These are phyloP conservation scores for Oncopodura yosiiana DNA, from an alignment of 1,140 invertebrate genomes.

Conservation along the genomic window DNA sequence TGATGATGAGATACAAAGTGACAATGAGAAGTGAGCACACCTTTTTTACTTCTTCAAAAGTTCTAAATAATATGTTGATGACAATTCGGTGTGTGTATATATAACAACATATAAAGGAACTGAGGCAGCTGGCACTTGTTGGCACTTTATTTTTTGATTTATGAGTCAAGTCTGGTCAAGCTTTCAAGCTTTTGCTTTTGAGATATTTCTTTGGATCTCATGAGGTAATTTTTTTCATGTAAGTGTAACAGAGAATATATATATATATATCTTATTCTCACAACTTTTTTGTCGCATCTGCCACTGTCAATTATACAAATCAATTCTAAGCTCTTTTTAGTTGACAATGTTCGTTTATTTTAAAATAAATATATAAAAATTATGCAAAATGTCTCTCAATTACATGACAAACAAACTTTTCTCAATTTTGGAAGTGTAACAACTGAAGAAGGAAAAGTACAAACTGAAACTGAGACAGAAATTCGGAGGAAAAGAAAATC, in stretches of 20 bases:
- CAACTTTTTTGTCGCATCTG: conserved; percentile 3
- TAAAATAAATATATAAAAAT: too few species aligned
- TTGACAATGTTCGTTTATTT: too few species aligned
- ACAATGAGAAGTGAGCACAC: not conserved
- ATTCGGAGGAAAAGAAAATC: too few species aligned
- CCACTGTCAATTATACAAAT: conserved; percentile 1
- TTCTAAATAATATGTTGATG: conserved; percentile 12
- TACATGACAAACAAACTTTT: too few species aligned
- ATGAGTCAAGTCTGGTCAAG: conserved; percentile 18
- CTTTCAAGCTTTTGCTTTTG: conserved; percentile 4
- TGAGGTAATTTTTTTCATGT: not conserved
- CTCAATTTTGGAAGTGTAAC: too few species aligned
- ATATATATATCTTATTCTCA: too few species aligned
- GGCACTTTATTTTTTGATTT: conserved; percentile 20
- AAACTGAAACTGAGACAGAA: too few species aligned
- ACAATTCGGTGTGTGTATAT: too few species aligned
- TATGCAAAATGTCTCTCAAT: too few species aligned
- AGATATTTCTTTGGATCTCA: not conserved
- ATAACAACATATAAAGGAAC: conserved; percentile 2
- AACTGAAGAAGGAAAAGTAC: too few species aligned
- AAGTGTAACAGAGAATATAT: too few species aligned
- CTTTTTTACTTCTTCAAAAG: not conserved
- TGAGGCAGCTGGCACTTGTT: conserved; percentile 14
- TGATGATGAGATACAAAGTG: not conserved
- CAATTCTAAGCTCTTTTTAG: too few species aligned